Conservation (phyloP, 2,113 vertebrate species). For the Nanger granti region DNA sequence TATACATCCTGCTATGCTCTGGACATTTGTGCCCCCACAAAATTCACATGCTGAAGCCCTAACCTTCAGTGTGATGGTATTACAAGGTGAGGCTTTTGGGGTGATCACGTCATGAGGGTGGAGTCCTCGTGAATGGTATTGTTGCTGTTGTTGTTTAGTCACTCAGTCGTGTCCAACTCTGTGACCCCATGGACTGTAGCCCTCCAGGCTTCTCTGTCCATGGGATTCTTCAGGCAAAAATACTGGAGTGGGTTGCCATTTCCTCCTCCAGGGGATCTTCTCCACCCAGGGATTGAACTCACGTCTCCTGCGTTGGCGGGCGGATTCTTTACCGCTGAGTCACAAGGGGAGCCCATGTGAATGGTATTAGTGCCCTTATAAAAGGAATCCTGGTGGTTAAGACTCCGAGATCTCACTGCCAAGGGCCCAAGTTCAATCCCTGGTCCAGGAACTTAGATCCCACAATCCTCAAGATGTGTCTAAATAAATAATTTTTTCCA, state of each 20-base stretch:
- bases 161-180: neutral
- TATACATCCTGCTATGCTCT: neutral
- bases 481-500: neutral
- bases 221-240: neutral
- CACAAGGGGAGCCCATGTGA: neutral
- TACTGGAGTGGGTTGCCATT: neutral
- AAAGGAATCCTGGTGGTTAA: neutral
- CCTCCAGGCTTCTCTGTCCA: neutral
- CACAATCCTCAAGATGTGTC: neutral
- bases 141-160: neutral
- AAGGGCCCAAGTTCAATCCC: neutral
- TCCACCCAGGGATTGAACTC: neutral
- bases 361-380: neutral
- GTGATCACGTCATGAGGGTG: neutral
- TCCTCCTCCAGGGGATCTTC: neutral
- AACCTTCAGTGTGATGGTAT: neutral
- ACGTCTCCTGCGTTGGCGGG: fast-evolving
- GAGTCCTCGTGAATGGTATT: neutral
- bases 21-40: neutral
- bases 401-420: neutral
- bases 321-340: fast-evolving
- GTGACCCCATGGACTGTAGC: neutral
- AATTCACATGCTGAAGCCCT: neutral
- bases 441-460: neutral
- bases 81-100: neutral